Evolutionary conservation across 2,113 vertebrate genomes (phyloP).

Genomic region (Cynocephalus volans): DNA sequence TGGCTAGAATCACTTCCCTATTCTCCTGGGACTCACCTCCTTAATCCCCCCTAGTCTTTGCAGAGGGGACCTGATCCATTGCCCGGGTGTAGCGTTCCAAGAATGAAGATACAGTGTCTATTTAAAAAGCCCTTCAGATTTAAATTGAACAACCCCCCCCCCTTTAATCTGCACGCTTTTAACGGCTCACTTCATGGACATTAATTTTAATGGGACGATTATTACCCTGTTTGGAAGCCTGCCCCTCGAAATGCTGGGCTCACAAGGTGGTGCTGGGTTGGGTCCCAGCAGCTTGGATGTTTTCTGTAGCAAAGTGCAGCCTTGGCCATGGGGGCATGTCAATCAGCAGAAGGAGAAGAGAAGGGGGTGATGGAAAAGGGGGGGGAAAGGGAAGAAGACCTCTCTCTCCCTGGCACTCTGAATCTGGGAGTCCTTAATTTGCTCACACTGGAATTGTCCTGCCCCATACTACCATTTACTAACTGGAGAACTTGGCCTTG

Average conservation of each 20-base stretch:
- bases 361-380: neutral
- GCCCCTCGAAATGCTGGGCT: slow-evolving; percentile 82
- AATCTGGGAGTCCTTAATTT: neutral
- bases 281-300: slow-evolving; percentile 75
- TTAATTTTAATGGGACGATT: slow-evolving; percentile 88
- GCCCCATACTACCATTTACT: neutral
- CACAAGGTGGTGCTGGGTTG: slow-evolving; percentile 79
- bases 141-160: slow-evolving; percentile 75
- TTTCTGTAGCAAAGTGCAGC: slow-evolving; percentile 58
- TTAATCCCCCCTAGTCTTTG: slow-evolving; percentile 76
- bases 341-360: neutral
- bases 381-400: neutral
- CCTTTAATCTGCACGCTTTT: slow-evolving; percentile 86
- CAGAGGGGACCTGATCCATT: slow-evolving; percentile 70
- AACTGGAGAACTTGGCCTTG: neutral
- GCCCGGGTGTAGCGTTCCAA: slow-evolving; percentile 76
- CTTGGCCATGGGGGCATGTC: neutral
- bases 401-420: neutral
- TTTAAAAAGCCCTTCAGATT: slow-evolving; percentile 85
- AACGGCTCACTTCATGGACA: slow-evolving; percentile 87
- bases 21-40: slow-evolving; percentile 73
- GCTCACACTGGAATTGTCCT: neutral
- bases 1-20: slow-evolving; percentile 63
- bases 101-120: slow-evolving; percentile 85
- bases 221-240: slow-evolving; percentile 86